Conservation (phyloP, 1,140 invertebrate species). For the Drosophila ananassae region DNA sequence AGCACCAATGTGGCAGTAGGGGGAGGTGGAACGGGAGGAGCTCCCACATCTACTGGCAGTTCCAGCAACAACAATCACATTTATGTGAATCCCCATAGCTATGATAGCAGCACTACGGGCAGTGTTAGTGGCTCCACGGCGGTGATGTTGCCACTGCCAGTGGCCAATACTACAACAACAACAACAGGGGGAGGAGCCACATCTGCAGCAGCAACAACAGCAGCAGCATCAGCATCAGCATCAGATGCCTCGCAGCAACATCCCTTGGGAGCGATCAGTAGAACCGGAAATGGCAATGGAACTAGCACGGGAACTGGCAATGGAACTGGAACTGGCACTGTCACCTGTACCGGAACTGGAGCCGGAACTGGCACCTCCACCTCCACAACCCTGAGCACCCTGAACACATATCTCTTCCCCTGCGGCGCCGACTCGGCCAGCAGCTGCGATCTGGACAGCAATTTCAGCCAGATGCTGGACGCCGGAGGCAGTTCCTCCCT, state of each 20-base stretch:
- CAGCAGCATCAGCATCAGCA: constrained; percentile 12
- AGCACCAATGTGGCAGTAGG: constrained; percentile 7
- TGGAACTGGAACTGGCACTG: constrained; percentile 21
- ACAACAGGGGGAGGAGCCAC: constrained; percentile 13
- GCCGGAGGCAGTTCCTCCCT: constrained; percentile 52
- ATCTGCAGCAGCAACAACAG: constrained; percentile 11
- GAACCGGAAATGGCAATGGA: constrained; percentile 1
- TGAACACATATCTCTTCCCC: constrained; percentile 83
- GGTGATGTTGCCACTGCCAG: constrained; percentile 63
- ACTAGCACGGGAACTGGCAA: not conserved
- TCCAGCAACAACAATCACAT: constrained; percentile 75
- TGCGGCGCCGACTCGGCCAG: constrained; percentile 72
- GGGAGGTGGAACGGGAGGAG: not conserved
- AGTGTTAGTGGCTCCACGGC: constrained; percentile 66
- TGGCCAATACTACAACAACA: not conserved
- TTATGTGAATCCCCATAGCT: constrained; percentile 80
- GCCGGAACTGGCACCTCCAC: constrained; percentile 48
- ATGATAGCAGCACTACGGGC: constrained; percentile 69
- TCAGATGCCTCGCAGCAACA: constrained; percentile 27
- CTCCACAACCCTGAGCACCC: constrained; percentile 75
- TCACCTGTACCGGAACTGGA: constrained; percentile 6
- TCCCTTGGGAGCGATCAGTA: constrained; percentile 2
- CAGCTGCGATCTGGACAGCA: constrained; percentile 79
- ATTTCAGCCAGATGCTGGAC: constrained; percentile 80
- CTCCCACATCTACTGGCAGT: not conserved